Evolutionary conservation across 2,797 vertebrate species (phyloP), one percentile per base, ranked within the genome.

Genomic region (Peromyscus eremicus): DNA sequence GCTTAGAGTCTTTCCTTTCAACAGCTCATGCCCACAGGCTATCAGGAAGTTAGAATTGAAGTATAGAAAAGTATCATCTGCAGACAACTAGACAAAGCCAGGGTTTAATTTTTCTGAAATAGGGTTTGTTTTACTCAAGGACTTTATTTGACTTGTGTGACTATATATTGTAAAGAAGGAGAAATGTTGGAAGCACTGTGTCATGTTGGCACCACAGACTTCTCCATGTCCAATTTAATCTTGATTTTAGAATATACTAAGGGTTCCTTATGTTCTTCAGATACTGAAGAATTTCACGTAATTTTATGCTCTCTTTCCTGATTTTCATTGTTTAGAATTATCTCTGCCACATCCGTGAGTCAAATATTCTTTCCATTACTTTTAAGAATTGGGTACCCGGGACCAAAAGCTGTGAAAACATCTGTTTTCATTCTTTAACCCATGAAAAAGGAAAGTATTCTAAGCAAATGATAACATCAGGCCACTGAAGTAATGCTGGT

Each of bases 371-470:
- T 43, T 49, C 1, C 46, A 77, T 73, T 46, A 70, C 19, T 94
- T 95, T 93, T 57, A 76, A 89, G 83, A 96, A 94, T 89, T 80
- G 85, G 95, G 46, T 52, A 89, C 40, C n/a, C 21, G 90, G 27
- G 62, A 81, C 32, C 19, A 19, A 96, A 88, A 84, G 16, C 87
- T 90, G 43, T 43, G 66, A 93, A 73, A 75, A 1, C 34, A 76
- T 94, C 49, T 85, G 23, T 34, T 80, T 76, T 89, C 76, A 68
- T 66, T 34, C 75, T 91, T 86, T 79, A 82, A 76, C 37, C 77
- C 27, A 60, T 91, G 73, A 95, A 82, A 94, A 94, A 89, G 92
- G 82, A 57, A 92, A 91, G 93, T 60, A 21, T 88, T 86, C 66
- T n/a, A 91, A 90, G 62, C 37, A 89, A 94, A 95, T 37, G 81